Evolutionary conservation across 1,140 invertebrate species (phyloP).

Genomic region (Paracyclopina nana): DNA sequence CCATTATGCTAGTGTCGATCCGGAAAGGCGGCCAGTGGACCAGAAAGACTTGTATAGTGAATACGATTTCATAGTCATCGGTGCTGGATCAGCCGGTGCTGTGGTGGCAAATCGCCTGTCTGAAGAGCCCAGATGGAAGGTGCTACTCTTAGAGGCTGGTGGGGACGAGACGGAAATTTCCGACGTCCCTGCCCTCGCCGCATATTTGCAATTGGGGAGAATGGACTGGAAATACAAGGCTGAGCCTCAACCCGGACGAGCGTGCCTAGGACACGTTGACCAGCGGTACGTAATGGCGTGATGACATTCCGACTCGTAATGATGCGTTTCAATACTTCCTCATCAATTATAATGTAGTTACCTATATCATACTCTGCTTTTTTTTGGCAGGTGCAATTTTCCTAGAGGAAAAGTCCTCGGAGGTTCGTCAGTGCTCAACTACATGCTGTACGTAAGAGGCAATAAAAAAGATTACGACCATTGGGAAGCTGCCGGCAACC

Average conservation of each 20-base stretch:
- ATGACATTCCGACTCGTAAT: no score
- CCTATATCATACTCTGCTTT: no score
- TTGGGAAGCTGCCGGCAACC: conserved; percentile 75
- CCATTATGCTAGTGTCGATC: conserved; percentile 54
- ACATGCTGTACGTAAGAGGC: conserved; percentile 88
- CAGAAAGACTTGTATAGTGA: conserved; percentile 23
- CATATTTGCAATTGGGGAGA: conserved; percentile 62
- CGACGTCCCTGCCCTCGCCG: conserved; percentile 64
- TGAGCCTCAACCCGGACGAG: conserved; percentile 42
- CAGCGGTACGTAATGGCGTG: no score
- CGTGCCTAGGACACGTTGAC: conserved; percentile 30
- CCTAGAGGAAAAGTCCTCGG: conserved; percentile 51
- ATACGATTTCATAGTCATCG: conserved; percentile 57
- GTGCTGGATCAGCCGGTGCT: conserved; percentile 77
- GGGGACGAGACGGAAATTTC: conserved; percentile 74
- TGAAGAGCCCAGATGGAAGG: conserved; percentile 33
- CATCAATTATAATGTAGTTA: no score
- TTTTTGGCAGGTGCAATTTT: conserved; percentile 63
- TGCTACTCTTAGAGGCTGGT: conserved; percentile 64
- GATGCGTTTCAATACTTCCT: no score
- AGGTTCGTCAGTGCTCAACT: conserved; percentile 67
- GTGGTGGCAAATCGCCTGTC: conserved; percentile 79
- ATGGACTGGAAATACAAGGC: conserved; percentile 83
- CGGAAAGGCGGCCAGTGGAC: conserved; percentile 48
- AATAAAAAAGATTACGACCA: conserved; percentile 79